Conservation (phyloP, 2,797 vertebrate species). For the Telmatherina bonti region DNA sequence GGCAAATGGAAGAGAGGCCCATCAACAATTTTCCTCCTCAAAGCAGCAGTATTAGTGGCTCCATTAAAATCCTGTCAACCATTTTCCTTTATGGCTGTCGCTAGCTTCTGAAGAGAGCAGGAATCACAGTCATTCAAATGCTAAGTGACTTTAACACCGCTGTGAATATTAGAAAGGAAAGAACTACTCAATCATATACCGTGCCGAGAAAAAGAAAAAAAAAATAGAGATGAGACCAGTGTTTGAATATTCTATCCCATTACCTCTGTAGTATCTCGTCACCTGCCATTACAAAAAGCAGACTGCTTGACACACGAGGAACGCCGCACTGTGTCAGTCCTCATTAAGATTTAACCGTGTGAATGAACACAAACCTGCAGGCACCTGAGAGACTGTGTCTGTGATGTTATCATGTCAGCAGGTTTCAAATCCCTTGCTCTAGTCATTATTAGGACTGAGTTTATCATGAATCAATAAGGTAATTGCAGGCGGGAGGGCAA, state of each 20-base stretch:
- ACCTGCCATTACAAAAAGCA: conserved; percentile 75
- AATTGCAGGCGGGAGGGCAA: conserved; percentile 83
- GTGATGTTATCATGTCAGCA: conserved; percentile 64
- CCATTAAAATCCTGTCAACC: conserved; percentile 84
- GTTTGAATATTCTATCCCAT: conserved; percentile 64
- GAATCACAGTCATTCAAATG: conserved; percentile 83
- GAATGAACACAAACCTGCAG: conserved; percentile 30
- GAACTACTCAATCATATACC: conserved; percentile 68
- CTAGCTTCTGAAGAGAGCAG: conserved; percentile 66
- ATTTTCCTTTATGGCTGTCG: conserved; percentile 70
- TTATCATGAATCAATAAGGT: conserved; percentile 83
- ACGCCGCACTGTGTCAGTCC: conserved; percentile 69
- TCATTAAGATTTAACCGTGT: conserved; percentile 72
- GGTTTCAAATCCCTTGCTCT: conserved; percentile 56
- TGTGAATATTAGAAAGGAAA: conserved; percentile 76
- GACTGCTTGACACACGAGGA: conserved; percentile 67
- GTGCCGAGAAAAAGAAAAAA: conserved; percentile 44
- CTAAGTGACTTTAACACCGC: conserved; percentile 80
- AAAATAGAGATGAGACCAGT: conserved; percentile 54
- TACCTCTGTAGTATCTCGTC: conserved; percentile 70
- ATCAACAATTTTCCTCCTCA: conserved; percentile 76
- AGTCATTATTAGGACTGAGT: conserved; percentile 48
- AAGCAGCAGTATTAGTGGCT: conserved; percentile 81
- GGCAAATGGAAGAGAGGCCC: conserved; percentile 62
- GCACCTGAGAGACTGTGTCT: conserved; percentile 43